Percentiles rank a stretch among this genome's conserved stretches.
These are phyloP conservation scores for Chrysolina oricalcia DNA, from an alignment of 2,888 invertebrate species.

Conservation along the genomic window DNA sequence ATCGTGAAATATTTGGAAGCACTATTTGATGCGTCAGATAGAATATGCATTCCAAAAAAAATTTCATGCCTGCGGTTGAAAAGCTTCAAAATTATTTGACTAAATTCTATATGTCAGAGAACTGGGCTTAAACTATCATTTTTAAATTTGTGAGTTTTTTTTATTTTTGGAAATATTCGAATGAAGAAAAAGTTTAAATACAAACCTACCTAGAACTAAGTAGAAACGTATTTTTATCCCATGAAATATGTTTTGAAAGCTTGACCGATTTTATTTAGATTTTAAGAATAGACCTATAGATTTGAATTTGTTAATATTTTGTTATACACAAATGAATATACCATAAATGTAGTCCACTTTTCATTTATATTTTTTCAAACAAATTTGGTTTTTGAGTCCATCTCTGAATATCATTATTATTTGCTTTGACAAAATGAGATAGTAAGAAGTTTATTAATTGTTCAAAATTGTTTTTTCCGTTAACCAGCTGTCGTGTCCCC, in stretches of 20 bases:
- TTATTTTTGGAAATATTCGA: not conserved
- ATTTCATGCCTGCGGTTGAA: too few relatives aligned
- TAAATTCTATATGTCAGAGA: too few relatives aligned
- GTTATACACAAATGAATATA: slow-evolving; percentile 11
- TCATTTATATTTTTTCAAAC: not conserved
- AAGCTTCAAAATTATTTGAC: too few relatives aligned
- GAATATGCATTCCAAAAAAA: too few relatives aligned
- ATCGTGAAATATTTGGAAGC: too few relatives aligned
- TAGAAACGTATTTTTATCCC: not conserved
- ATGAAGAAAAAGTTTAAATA: not conserved
- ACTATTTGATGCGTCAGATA: too few relatives aligned
- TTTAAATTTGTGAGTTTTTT: not conserved
- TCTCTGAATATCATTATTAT: too few relatives aligned
- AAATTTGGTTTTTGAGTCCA: too few relatives aligned
- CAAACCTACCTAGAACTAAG: not conserved
- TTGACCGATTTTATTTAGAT: slow-evolving; percentile 8
- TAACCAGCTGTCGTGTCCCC: too few relatives aligned
- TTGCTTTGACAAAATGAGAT: too few relatives aligned
- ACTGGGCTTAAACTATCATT: not conserved
- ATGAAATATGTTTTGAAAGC: not conserved
- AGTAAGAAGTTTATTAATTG: too few relatives aligned
- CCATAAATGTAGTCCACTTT: not conserved
- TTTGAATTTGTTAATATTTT: slow-evolving; percentile 11
- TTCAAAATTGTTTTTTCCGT: too few relatives aligned
- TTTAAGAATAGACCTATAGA: slow-evolving; percentile 1